These are phyloP conservation scores for Folsomia manolachei DNA, from an alignment of 2,888 invertebrate species.

Conservation along the genomic window DNA sequence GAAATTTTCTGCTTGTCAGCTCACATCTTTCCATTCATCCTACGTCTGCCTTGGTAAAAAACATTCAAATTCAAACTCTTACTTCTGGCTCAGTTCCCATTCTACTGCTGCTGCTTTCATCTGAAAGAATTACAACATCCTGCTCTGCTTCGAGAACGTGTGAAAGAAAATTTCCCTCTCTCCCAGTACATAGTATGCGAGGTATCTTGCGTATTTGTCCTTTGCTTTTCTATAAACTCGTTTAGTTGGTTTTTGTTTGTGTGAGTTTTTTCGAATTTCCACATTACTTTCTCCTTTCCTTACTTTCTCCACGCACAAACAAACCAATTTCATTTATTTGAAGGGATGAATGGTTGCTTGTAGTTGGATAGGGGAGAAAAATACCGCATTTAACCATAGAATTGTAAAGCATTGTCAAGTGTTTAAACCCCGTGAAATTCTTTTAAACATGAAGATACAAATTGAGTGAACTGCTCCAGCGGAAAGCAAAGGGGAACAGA, in stretches of 20 bases:
- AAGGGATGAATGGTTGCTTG: too few relatives aligned
- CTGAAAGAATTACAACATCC: conserved; percentile 10
- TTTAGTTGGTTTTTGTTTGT: neutral
- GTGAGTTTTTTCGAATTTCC: too few relatives aligned
- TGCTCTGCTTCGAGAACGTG: neutral
- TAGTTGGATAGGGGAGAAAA: neutral
- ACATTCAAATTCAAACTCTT: conserved; percentile 4
- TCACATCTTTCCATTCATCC: conserved; percentile 14
- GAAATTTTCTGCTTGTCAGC: conserved; percentile 15
- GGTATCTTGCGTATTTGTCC: neutral
- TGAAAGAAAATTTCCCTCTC: conserved; percentile 10
- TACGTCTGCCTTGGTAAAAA: too few relatives aligned
- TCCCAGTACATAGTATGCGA: neutral
- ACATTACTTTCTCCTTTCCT: neutral
- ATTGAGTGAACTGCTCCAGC: neutral
- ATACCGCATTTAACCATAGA: neutral
- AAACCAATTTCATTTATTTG: neutral
- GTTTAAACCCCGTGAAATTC: neutral
- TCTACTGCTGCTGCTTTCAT: neutral
- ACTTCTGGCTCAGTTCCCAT: conserved; percentile 2
- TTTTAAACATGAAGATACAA: neutral
- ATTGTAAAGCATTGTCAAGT: neutral
- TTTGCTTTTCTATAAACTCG: neutral
- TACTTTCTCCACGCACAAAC: neutral
- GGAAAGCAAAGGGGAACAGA: too few relatives aligned